Evolutionary conservation across 2,888 invertebrate species (phyloP).

Genomic region (Alitta virens): DNA sequence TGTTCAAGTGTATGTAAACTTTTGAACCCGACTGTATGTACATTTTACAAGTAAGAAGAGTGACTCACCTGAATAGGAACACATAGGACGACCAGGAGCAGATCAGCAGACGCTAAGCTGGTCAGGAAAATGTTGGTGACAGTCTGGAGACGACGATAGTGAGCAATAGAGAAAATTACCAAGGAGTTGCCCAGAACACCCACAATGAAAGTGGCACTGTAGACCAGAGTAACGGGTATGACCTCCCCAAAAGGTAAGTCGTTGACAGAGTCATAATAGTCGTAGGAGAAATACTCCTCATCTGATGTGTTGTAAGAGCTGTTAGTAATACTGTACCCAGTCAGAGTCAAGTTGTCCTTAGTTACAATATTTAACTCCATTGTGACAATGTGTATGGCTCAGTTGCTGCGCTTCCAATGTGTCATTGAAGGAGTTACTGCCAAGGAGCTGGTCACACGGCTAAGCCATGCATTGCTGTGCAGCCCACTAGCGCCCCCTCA

Average conservation of each 20-base stretch:
- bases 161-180: constrained; percentile 63
- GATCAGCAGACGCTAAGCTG: constrained; percentile 69
- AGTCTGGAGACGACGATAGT: constrained; percentile 63
- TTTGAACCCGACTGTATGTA: too few relatives aligned
- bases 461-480: too few relatives aligned
- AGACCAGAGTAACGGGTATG: constrained; percentile 62
- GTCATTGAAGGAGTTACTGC: too few relatives aligned
- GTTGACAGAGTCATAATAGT: constrained; percentile 56
- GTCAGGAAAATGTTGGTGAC: constrained; percentile 70
- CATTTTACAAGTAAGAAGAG: too few relatives aligned
- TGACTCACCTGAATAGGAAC: constrained; percentile 69
- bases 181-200: constrained; percentile 64
- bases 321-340: neutral
- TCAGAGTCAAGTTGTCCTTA: too few relatives aligned
- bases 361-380: too few relatives aligned
- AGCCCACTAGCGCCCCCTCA: too few relatives aligned
- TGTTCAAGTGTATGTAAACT: too few relatives aligned
- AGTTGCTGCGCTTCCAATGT: too few relatives aligned
- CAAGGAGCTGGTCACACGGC: too few relatives aligned
- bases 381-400: too few relatives aligned
- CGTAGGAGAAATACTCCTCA: constrained; percentile 55
- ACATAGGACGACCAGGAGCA: constrained; percentile 68
- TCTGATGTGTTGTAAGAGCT: neutral
- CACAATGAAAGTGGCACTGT: constrained; percentile 63
- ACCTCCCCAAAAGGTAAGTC: constrained; percentile 61